Evolutionary conservation across 2,113 vertebrate species (phyloP), one percentile per base, ranked within the genome.

Genomic region (Saimiri boliviensis): DNA sequence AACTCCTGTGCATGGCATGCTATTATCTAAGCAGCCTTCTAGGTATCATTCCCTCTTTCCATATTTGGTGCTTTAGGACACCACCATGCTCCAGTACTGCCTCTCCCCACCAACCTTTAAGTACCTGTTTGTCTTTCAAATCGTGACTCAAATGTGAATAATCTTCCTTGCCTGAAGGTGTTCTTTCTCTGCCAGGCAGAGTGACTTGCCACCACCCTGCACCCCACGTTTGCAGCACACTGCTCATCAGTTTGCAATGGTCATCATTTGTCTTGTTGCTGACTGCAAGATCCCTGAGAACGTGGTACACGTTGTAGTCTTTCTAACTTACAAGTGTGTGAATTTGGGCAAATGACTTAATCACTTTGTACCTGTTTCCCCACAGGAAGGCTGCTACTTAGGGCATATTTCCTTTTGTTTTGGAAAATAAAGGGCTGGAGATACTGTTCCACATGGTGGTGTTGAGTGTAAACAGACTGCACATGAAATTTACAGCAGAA

Each of bases 291-390:
- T 66, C 25, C 45, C 35, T 63, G 10, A 52, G 17, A 87, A 87
- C 13, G 37, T 5, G 27, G 27, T 45, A 30, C 40, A 47, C 21
- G 12, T 10, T 52, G 35, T 13, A 25, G 11, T 40, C 71, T 79
- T 79, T 60, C 52, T 71, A 52, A 88, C 10, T 86, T 73, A 49
- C 40, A 81, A 81, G 3, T 35, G 13, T 54, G 49, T 73, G 60
- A 47, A 42, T 60, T 25, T 89, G 83, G 76, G 2, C 19, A 88
- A 79, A 66, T 42, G 47, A 93, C 23, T 83, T 86, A 82, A 52
- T 19, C n/a, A 68, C 42, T 77, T 88, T 49, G 4, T 89, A 70
- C 58, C 30, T 54, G 17, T 92, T 88, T 88, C 47, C n/a, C 35
- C 12, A 3, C 47, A 77, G 8, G 7, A 60, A 86, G 25, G 16